Evolutionary conservation across 2,113 vertebrate genomes (phyloP).

Genomic region (Chloroceryle aenea): DNA sequence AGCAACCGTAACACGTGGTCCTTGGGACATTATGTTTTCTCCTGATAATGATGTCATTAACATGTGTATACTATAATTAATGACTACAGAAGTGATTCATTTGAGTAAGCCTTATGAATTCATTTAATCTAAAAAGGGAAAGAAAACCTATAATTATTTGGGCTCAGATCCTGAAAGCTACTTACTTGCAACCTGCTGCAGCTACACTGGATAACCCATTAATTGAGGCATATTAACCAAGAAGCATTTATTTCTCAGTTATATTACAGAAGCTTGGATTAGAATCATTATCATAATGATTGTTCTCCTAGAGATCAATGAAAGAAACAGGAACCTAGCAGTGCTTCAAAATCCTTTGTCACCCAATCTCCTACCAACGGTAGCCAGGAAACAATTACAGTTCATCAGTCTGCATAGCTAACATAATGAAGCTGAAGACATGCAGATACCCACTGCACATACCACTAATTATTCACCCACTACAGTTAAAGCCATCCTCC

Average conservation of each 20-base stretch:
- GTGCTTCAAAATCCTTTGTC: slow-evolving; percentile 51
- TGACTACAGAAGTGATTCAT: slow-evolving; percentile 55
- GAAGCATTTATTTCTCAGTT: slow-evolving; percentile 60
- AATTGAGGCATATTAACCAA: slow-evolving; percentile 61
- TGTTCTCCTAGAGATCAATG: slow-evolving; percentile 63
- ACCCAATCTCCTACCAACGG: neutral
- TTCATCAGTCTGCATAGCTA: slow-evolving; percentile 2
- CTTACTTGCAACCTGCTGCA: slow-evolving; percentile 54
- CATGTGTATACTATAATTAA: slow-evolving; percentile 73
- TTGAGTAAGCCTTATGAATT: slow-evolving; percentile 56
- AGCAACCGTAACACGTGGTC: slow-evolving; percentile 55
- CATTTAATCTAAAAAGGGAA: slow-evolving; percentile 64
- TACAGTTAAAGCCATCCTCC: neutral
- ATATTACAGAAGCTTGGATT: slow-evolving; percentile 52
- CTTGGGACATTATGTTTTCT: slow-evolving; percentile 66
- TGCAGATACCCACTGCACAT: neutral
- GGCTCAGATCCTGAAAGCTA: slow-evolving; percentile 61
- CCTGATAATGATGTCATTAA: slow-evolving; percentile 70
- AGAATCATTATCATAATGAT: slow-evolving; percentile 64
- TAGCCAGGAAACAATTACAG: slow-evolving; percentile 51
- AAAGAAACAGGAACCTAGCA: slow-evolving; percentile 53
- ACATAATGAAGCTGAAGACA: neutral
- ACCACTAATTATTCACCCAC: neutral
- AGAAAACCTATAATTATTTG: slow-evolving; percentile 64
- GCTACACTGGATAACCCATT: slow-evolving; percentile 41